These are phyloP conservation scores for Himantopus leucocephalus DNA, from an alignment of 2,113 vertebrate genomes.

Conservation along the genomic window DNA sequence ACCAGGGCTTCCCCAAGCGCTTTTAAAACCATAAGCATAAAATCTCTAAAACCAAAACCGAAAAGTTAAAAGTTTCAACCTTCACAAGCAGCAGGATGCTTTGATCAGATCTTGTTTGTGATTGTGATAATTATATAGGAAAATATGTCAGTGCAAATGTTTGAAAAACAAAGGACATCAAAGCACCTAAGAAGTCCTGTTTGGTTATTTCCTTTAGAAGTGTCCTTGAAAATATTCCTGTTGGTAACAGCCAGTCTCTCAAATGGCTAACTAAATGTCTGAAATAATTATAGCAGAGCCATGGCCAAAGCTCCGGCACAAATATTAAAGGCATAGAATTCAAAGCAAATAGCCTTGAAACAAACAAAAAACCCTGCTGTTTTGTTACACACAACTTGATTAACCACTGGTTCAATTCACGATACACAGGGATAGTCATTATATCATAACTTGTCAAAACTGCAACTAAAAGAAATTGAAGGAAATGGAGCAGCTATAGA, in stretches of 20 bases:
- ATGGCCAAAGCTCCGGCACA: not conserved
- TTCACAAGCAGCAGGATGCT: conserved; percentile 8
- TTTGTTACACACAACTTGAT: not conserved
- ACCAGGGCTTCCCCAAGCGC: not conserved
- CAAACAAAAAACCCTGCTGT: not conserved
- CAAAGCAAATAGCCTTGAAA: conserved; percentile 13
- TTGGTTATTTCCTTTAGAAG: conserved; percentile 37
- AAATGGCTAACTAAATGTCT: conserved; percentile 37
- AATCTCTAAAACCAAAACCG: not conserved
- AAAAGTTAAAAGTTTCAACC: conserved; percentile 38
- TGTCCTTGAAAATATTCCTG: conserved; percentile 15
- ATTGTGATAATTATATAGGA: conserved; percentile 59
- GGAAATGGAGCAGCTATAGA: not conserved
- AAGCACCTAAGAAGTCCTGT: conserved; percentile 41
- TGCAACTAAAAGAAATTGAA: not conserved
- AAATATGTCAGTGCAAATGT: conserved; percentile 52
- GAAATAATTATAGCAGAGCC: conserved; percentile 36
- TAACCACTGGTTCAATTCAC: not conserved
- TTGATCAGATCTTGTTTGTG: conserved; percentile 44
- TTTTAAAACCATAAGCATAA: not conserved
- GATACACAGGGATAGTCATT: not conserved
- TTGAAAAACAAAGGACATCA: conserved; percentile 62
- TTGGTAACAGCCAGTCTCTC: not conserved
- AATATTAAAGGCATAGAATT: conserved; percentile 18
- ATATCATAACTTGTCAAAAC: not conserved